Base-by-base conservation (phyloP, 1,140 invertebrate genomes). In the Diachasmimorpha longicaudata region DNA sequence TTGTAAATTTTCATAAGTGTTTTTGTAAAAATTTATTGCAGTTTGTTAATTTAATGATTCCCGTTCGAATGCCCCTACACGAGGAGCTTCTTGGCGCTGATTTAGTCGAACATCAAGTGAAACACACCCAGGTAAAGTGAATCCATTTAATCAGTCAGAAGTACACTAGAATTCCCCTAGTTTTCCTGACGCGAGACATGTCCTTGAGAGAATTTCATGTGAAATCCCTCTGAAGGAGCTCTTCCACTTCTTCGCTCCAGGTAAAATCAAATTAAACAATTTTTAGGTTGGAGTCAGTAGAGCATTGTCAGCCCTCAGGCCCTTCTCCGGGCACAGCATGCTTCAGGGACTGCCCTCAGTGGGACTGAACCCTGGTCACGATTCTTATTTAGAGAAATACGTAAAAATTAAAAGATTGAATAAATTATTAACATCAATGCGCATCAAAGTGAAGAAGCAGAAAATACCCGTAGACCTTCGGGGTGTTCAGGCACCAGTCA, bases 11-110 rank as follows among this genome's bases (percentile, higher is more conserved):
- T 6, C 31, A 31, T 31, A 31, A 31, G 2, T 31, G 2, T 31
- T 31, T 31, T 31, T 31, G 6, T 23, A 63, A 25, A 11, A 5
- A 23, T 63, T 25, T 19, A 4, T 63, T 81, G 39, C 75, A 93
- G 92, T 67, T 93, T 23, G 93, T 97, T 10, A 93, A 97, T 83
- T 93, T 92, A 82, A 89, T 96, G 4, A 90, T 96, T 80, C 93
- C 93, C 8, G 95, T 98, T 70, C 90, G 96, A 39, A 96, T 97
- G 95, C 91, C 93, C 67, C 91, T 93, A 0, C 92, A 95, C 75
- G 95, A 96, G 70, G 96, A 98, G 85, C 88, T 97, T 19, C 84
- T 97, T 0, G 96, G 96, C 3, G 96, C 96, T 13, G 96, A 97
- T 90, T 90, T 97, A 14, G 93, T 94, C 0, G 96, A 97, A 84